Conservation (phyloP, 2,797 vertebrate genomes). For the Hemibagrus guttatus region DNA sequence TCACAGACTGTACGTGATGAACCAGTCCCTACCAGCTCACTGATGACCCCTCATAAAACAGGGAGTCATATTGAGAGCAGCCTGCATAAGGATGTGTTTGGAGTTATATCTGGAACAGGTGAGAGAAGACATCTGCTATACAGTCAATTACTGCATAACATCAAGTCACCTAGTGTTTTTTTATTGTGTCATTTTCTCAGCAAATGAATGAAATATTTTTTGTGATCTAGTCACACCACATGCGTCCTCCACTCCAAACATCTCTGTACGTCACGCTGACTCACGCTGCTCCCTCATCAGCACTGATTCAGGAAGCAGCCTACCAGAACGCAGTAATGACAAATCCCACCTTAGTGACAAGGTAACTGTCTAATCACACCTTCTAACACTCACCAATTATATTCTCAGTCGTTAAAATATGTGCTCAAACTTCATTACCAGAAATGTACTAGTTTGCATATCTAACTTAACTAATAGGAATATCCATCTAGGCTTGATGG, state of each 20-base stretch:
- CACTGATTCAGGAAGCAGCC: slow-evolving; percentile 90
- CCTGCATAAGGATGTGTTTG: slow-evolving; percentile 93
- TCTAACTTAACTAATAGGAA: background rate
- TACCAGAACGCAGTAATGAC: slow-evolving; percentile 85
- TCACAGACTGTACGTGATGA: slow-evolving; percentile 88
- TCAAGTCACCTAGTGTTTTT: background rate
- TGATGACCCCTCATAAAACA: slow-evolving; percentile 88
- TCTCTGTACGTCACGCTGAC: slow-evolving; percentile 88
- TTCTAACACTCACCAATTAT: background rate
- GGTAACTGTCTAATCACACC: slow-evolving; percentile 69
- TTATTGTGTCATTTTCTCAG: background rate
- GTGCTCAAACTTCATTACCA: background rate
- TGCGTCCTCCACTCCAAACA: slow-evolving; percentile 86
- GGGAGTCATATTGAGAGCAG: slow-evolving; percentile 84
- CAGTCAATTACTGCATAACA: background rate
- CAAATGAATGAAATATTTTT: background rate
- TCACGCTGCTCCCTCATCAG: slow-evolving; percentile 94
- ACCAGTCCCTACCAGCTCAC: slow-evolving; percentile 69
- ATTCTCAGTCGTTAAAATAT: background rate
- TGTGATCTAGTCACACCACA: slow-evolving; percentile 84
- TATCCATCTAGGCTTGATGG: background rate
- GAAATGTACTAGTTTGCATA: background rate
- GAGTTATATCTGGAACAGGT: slow-evolving; percentile 96
- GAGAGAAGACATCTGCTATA: slow-evolving; percentile 25
- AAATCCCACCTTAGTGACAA: slow-evolving; percentile 93